Evolutionary conservation across 2,113 vertebrate genomes (phyloP).

Genomic region (Brachyhypopomus gauderio): DNA sequence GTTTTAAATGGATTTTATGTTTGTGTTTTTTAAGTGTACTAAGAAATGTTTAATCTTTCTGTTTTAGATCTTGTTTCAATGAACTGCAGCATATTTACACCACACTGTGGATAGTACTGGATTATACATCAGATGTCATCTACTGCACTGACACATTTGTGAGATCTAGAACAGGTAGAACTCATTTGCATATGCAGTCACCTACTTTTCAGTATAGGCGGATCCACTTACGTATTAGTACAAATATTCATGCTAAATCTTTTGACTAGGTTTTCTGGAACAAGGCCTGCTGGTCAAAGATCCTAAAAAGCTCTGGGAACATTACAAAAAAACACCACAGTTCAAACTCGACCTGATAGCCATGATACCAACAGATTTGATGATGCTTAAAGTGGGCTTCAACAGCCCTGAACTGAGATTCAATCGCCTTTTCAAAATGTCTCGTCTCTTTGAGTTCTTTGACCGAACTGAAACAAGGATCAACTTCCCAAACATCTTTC

Average conservation of each 20-base stretch:
- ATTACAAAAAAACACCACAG: slow-evolving; percentile 79
- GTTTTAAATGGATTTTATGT: not conserved
- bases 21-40: not conserved
- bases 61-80: slow-evolving; percentile 87
- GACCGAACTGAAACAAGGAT: slow-evolving; percentile 87
- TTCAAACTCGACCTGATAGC: slow-evolving; percentile 87
- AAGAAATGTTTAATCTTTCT: not conserved
- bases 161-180: slow-evolving; percentile 83
- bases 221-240: too few species aligned
- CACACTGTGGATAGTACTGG: slow-evolving; percentile 83
- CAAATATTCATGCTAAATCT: not conserved
- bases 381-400: slow-evolving; percentile 81
- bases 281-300: slow-evolving; percentile 93
- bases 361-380: slow-evolving; percentile 85
- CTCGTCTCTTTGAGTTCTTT: slow-evolving; percentile 85
- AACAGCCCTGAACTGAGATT: slow-evolving; percentile 83
- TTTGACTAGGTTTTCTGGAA: slow-evolving; percentile 87
- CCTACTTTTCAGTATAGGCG: not conserved
- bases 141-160: slow-evolving; percentile 81
- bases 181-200: not conserved
- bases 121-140: slow-evolving; percentile 83
- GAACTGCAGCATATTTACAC: slow-evolving; percentile 81
- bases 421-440: slow-evolving; percentile 80
- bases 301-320: slow-evolving; percentile 76
- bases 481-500: slow-evolving; percentile 84